Evolutionary conservation across 2,797 vertebrate genomes (phyloP).

Genomic region (Ctenochaetus hawaiiensis): DNA sequence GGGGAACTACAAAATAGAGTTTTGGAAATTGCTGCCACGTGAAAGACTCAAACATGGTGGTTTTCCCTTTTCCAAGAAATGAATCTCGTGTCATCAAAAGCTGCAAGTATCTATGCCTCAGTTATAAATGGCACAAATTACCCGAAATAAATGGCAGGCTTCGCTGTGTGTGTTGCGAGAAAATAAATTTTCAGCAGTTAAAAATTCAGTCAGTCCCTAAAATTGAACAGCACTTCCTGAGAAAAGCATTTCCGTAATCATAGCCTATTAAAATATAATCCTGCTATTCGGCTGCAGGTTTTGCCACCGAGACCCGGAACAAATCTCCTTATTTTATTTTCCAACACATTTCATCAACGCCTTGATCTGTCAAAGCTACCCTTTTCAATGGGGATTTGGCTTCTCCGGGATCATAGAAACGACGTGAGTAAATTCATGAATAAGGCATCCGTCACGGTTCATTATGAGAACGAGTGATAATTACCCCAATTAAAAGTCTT

Average conservation of each 20-base stretch:
- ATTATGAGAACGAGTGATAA: conserved; percentile 94
- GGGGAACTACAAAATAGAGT: conserved; percentile 54
- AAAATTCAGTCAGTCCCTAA: neutral
- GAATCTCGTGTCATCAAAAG: neutral
- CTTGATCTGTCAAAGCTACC: conserved; percentile 68
- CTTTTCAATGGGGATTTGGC: conserved; percentile 82
- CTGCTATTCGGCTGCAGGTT: conserved; percentile 48
- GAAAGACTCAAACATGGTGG: conserved; percentile 9
- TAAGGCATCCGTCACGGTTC: conserved; percentile 90
- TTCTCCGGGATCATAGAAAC: conserved; percentile 83
- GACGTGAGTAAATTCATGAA: conserved; percentile 87
- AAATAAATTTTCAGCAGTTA: neutral
- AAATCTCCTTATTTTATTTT: conserved; percentile 69
- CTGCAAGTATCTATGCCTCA: neutral
- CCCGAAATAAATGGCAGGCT: neutral
- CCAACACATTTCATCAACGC: conserved; percentile 75
- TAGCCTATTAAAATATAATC: conserved; percentile 61
- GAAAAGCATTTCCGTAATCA: conserved; percentile 3
- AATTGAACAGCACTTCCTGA: neutral
- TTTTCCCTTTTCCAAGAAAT: neutral
- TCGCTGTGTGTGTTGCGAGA: neutral
- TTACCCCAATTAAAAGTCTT: conserved; percentile 97
- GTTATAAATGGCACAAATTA: conserved; percentile 5
- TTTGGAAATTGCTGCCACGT: conserved; percentile 35
- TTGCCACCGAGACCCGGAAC: conserved; percentile 60